Base-by-base conservation (phyloP, 2,113 vertebrate genomes). In the Nestor notabilis region DNA sequence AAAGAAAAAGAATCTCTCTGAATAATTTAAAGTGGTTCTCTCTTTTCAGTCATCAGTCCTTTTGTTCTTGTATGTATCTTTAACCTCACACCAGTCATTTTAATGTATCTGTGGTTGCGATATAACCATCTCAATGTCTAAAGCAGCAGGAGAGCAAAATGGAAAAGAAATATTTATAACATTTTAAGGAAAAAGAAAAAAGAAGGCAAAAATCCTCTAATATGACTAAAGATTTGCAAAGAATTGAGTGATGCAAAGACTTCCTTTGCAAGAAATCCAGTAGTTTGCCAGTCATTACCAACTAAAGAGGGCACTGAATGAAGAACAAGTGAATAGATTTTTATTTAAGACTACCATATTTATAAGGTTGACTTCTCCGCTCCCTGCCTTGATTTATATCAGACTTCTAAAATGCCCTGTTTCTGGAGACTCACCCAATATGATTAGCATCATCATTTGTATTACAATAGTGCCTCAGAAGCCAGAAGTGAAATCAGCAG, bases 21-120 rank as follows among this genome's bases (percentile, higher is more conserved):
- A 97, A 97, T 97, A 96, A 96, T 97, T 97, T 93, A 97, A 89
- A 90, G 15, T 29, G 13, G 27, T 83, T 97, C 72, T 87, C 68
- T 87, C 75, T 89, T 78, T 94, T 87, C 82, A 95, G 76, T 74
- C 87, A 87, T 96, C 87, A 90, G n/a, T 71, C 61, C 75, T 96
- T 96, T 96, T 96, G 94, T 97, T 96, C 96, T 85, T 95, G 21
- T 68, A 77, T 71, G 28, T 83, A 76, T 89, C 90, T 95, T 28
- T 92, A 92, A 93, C 65, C 76, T 86, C 87, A 78, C 55, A 72
- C 44, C 64, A 93, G 87, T 89, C 66, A 87, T 96, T 95, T 96
- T 84, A 96, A 90, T 96, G 94, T 94, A 61, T 93, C 84, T 58
- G 17, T 63, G 44, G 41, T 63, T 90, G 60, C 56, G 85, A 89